A percentile compares a stretch with the other conserved stretches of the same genome.
Conservation (phyloP, 2,797 vertebrate species). For the Amblyraja radiata region DNA sequence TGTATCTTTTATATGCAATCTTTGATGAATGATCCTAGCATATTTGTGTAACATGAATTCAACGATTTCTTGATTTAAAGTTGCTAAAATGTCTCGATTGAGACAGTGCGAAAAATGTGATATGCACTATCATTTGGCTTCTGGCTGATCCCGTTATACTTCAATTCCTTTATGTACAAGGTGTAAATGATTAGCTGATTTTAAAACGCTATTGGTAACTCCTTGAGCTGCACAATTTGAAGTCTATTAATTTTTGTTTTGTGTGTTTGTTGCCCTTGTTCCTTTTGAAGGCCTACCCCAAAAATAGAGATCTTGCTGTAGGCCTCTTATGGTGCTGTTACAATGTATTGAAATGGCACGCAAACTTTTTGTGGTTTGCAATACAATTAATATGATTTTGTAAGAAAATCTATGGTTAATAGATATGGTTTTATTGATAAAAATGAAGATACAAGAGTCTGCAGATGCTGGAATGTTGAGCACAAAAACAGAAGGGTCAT, state of each 20-base stretch:
- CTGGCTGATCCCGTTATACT: neutral
- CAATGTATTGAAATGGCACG: neutral
- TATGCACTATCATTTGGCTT: neutral
- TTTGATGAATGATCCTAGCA: neutral
- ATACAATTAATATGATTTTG: too few species aligned
- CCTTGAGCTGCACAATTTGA: neutral
- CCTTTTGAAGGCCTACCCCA: neutral
- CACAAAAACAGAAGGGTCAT: too few species aligned
- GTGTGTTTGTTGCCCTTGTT: neutral
- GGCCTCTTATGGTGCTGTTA: neutral
- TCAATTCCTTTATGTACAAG: neutral
- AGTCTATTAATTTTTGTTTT: neutral
- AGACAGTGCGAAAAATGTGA: neutral
- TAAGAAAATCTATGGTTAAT: too few species aligned
- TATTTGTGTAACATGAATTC: neutral
- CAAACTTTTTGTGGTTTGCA: neutral
- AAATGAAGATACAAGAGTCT: too few species aligned
- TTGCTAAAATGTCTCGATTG: neutral
- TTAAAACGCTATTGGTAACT: neutral
- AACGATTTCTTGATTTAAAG: slow-evolving; percentile 4
- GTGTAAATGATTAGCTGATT: neutral
- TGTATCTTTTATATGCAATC: neutral
- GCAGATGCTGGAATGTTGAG: too few species aligned
- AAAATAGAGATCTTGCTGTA: neutral
- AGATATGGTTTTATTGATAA: too few species aligned